A percentile compares a stretch with the other conserved stretches of the same genome.
phyloP scores from a whole-genome alignment of 2,888 invertebrate genomes.

The Piscicola geometra region DNA sequence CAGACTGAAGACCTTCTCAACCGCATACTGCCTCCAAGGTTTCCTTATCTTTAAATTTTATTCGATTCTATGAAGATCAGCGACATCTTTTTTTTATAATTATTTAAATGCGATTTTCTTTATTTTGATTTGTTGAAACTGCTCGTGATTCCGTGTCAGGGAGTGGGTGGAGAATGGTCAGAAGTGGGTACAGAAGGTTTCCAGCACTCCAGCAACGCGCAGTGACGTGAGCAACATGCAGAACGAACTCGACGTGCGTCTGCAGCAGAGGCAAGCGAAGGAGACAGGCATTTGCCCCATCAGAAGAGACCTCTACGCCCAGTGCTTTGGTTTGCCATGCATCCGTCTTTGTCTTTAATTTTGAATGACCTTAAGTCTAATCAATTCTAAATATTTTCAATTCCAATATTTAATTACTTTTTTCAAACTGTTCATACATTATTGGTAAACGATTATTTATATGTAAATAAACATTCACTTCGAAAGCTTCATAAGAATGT shows the following conservation, averaged over 20 bases:
- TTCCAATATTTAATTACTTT: not conserved
- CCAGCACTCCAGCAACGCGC: constrained; percentile 90
- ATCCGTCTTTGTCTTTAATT: too few species aligned
- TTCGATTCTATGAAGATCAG: too few species aligned
- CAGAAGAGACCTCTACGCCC: constrained; percentile 84
- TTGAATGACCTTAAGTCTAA: not conserved
- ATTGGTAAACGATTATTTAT: too few species aligned
- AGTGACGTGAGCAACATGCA: constrained; percentile 91
- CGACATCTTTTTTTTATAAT: too few species aligned
- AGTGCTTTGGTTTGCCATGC: constrained; percentile 78
- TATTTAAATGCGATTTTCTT: too few species aligned
- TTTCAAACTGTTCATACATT: too few species aligned
- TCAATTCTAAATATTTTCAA: not conserved
- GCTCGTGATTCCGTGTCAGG: constrained; percentile 51
- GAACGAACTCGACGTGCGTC: constrained; percentile 83
- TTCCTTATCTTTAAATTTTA: constrained; percentile 22
- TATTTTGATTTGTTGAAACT: not conserved
- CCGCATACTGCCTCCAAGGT: constrained; percentile 79
- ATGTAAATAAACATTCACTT: too few species aligned
- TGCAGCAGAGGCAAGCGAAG: constrained; percentile 85
- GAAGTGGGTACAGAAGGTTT: constrained; percentile 70
- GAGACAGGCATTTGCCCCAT: constrained; percentile 95
- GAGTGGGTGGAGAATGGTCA: constrained; percentile 92
- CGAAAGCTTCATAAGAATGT: too few species aligned
- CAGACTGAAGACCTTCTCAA: constrained; percentile 90